Conservation (phyloP, 2,888 invertebrate genomes). For the Empis livida region DNA sequence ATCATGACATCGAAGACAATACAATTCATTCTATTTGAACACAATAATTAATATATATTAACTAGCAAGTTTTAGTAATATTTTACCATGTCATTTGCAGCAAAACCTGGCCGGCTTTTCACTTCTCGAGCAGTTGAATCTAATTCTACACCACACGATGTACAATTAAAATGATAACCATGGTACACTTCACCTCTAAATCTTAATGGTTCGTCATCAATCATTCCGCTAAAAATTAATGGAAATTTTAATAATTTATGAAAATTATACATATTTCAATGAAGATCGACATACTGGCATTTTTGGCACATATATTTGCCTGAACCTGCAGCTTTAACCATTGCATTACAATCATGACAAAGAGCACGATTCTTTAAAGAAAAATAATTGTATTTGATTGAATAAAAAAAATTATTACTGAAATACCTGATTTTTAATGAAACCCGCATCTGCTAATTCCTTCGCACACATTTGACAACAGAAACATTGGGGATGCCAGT, state of each 20-base stretch:
- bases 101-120: conserved; percentile 76
- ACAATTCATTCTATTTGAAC: conserved; percentile 69
- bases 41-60: background rate
- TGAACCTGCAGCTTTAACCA: conserved; percentile 85
- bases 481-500: conserved; percentile 98
- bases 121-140: conserved; percentile 95
- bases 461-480: conserved; percentile 86
- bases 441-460: conserved; percentile 91
- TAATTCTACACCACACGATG: conserved; percentile 80
- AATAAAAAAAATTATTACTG: background rate
- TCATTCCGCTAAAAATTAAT: conserved; percentile 54
- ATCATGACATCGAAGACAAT: conserved; percentile 95
- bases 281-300: conserved; percentile 73
- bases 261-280: background rate
- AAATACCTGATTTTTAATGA: conserved; percentile 73
- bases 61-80: background rate
- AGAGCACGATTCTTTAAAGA: conserved; percentile 46
- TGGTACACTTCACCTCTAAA: conserved; percentile 97
- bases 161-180: conserved; percentile 98
- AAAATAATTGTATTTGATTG: background rate
- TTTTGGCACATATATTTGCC: conserved; percentile 97
- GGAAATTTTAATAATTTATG: background rate
- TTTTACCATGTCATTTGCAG: conserved; percentile 72
- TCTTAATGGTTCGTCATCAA: conserved; percentile 80
- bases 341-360: conserved; percentile 94